Evolutionary conservation across 2,888 invertebrate species (phyloP), one percentile per base, ranked within the genome.

Genomic region (Amphipoea lucens): DNA sequence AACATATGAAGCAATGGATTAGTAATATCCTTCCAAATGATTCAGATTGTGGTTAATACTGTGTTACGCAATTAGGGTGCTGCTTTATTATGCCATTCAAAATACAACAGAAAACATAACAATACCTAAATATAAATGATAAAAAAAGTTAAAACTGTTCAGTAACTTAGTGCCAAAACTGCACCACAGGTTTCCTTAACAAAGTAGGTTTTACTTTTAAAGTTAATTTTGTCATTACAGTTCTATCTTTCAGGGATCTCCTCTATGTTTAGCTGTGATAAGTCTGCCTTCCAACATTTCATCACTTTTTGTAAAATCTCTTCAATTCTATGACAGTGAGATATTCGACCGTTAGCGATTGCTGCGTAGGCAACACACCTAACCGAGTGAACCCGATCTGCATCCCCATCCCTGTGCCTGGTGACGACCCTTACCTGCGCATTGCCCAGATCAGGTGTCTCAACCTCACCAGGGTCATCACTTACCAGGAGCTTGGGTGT

Each of bases 381-480:
- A 93, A 92, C 84, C 85, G 81, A 0, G 87, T 83, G 42, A 87
- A 90, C 68, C 91, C 92, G 0, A 17, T 9, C 3, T 92, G 92
- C 77, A 92, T 91, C 70, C 85, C 92, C 12, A 92, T 94, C 40
- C 84, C 87, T 3, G 94, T 94, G 14, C 92, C 93, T 0, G 82
- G 75, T 2, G 92, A 93, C 60, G 94, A 94, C 76, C 92, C 94
- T 0, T 92, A 90, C 82, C 84, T 93, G 42, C 90, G 92, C 5
- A 79, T 82, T 1, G 84, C 90, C 7, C 88, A 86, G 71, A 85
- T 94, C n/a, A 87, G 92, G 5, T 94, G 94, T 74, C 79, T 93
- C 78, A 94, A 94, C 80, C 90, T 94, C 40, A 93, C 94, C 40
- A 87, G 93, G 42, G 90, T 92, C 9, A 88, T 90, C 42, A 93